Percentiles rank a stretch among this genome's conserved stretches.
Evolutionary conservation across 2,888 invertebrate genomes (phyloP).

Genomic region (Phengaris alcon): DNA sequence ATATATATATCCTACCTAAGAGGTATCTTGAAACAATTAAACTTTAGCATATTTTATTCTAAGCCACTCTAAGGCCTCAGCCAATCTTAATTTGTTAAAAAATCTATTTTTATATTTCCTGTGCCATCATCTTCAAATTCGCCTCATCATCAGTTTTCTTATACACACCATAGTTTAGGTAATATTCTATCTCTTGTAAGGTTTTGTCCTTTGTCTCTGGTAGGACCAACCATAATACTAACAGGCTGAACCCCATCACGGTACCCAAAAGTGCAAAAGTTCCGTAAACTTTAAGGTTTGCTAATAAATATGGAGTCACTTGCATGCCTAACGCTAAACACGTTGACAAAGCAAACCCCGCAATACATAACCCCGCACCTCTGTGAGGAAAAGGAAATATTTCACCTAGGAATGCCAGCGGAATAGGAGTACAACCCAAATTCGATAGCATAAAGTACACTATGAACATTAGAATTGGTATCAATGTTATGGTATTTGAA

Average conservation of each 20-base stretch:
- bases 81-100: not conserved
- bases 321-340: constrained; percentile 49
- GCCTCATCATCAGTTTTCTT: not conserved
- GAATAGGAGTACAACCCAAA: constrained; percentile 59
- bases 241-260: constrained; percentile 42
- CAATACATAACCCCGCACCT: constrained; percentile 48
- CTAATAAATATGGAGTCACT: constrained; percentile 50
- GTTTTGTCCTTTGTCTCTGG: constrained; percentile 50
- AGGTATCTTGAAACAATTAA: too few relatives aligned
- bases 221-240: constrained; percentile 42
- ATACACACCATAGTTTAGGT: constrained; percentile 47
- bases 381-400: constrained; percentile 57
- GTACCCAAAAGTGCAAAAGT: constrained; percentile 55
- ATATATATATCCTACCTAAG: too few relatives aligned
- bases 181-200: constrained; percentile 48
- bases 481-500: constrained; percentile 44
- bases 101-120: not conserved
- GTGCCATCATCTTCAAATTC: not conserved
- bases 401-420: constrained; percentile 58
- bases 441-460: constrained; percentile 54
- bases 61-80: too few relatives aligned
- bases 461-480: constrained; percentile 51
- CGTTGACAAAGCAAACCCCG: constrained; percentile 48
- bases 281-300: constrained; percentile 50
- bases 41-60: too few relatives aligned